Evolutionary conservation across 2,113 vertebrate genomes (phyloP), one percentile per base, ranked within the genome.

Genomic region (Pycnonotus jocosus): DNA sequence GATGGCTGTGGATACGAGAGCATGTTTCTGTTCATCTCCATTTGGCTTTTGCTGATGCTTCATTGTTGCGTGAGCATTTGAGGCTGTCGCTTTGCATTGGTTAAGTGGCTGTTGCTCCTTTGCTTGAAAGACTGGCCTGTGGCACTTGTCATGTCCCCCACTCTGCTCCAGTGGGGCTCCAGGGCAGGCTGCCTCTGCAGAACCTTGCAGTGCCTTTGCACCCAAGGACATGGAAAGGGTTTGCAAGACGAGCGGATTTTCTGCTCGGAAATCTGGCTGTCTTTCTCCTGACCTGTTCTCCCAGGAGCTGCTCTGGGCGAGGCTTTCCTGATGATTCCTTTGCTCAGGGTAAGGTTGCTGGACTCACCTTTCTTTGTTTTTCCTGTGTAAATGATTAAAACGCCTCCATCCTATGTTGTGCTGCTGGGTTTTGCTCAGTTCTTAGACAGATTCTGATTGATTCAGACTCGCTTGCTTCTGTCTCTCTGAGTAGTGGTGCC

Each of bases 1-100:
- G 93, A 96, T 97, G 96, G 96, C 86, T 91, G 48, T 90, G 88
- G 85, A 88, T 95, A 56, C 0, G 1, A 88, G 90, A 95, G 90
- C 64, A 5, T 83, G 88, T 95, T 92, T 97, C 88, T 86, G 28
- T 90, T 94, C 93, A 57, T 93, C 90, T 95, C 90, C 53, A 13
- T 92, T 95, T 94, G 93, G 93, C 92, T 96, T 94, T 84, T 73
- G 65, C 90, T 78, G 88, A 77, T 84, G 90, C 86, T 83, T 88
- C 5, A 0, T 56, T 7, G 3, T 84, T 81, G 61, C 5, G 0
- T 1, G 3, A 90, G 90, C 60, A 12, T 93, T 93, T 64, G 76
- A 83, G 68, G 68, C 94, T 91, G 84, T 85, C 8, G 1, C 83
- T 88, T 65, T 54, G 44, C 58, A 21, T 82, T 54, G 73, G 53